phyloP scores from a whole-genome alignment of 2,888 invertebrate genomes.

The Lordiphosa andalusiaca region DNA sequence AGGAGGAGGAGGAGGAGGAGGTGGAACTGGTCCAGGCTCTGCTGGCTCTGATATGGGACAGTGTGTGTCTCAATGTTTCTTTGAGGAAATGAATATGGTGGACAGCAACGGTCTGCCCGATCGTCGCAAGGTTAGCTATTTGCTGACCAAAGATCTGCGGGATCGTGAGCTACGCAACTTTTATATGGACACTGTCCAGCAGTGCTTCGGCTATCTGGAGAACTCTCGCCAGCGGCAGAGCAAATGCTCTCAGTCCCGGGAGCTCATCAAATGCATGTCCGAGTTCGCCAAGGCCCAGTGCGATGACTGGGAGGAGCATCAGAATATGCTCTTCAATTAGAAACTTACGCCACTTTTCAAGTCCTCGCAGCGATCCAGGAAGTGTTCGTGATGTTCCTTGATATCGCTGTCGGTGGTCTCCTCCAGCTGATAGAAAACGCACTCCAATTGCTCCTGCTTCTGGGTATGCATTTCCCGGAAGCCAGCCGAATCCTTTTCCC shows the following conservation, averaged over 20 bases:
- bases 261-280: conserved; percentile 85
- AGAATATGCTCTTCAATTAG: conserved; percentile 78
- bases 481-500: conserved; percentile 82
- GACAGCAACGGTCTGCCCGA: conserved; percentile 82
- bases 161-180: conserved; percentile 86
- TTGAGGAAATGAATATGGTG: conserved; percentile 86
- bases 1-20: not conserved
- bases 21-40: not conserved
- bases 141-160: conserved; percentile 83
- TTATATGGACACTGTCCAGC: conserved; percentile 85
- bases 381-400: conserved; percentile 79
- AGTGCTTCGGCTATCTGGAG: conserved; percentile 85
- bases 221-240: conserved; percentile 79
- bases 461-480: conserved; percentile 82
- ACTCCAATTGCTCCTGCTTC: conserved; percentile 83
- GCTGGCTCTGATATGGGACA: conserved; percentile 19
- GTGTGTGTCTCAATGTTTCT: conserved; percentile 86
- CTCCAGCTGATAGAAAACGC: conserved; percentile 83
- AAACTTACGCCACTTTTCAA: conserved; percentile 80
- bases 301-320: conserved; percentile 86
- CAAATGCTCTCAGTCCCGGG: conserved; percentile 85
- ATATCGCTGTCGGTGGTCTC: conserved; percentile 78
- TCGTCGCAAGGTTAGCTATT: conserved; percentile 83
- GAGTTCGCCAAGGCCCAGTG: conserved; percentile 88
- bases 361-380: conserved; percentile 82